A percentile compares a stretch with the other conserved stretches of the same genome.
These are phyloP conservation scores for Zingel zingel DNA, from an alignment of 2,113 vertebrate genomes.

Conservation along the genomic window DNA sequence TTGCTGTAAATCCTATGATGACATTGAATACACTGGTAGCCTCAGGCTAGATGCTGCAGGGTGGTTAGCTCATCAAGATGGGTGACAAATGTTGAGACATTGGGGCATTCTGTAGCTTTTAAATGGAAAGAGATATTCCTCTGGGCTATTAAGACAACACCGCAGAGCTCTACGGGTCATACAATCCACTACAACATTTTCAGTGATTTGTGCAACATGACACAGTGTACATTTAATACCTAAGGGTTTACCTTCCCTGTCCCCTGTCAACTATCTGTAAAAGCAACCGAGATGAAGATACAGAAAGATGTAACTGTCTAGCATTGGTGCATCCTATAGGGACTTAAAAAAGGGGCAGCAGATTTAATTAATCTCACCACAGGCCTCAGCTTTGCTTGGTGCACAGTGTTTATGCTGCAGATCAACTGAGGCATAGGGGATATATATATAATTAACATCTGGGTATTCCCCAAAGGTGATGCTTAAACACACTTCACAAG, in stretches of 20 bases:
- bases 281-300: neutral
- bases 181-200: neutral
- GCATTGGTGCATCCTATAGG: neutral
- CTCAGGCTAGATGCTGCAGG: constrained; percentile 18
- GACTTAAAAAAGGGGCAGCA: neutral
- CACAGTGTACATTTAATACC: neutral
- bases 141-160: neutral
- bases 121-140: constrained; percentile 13
- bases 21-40: neutral
- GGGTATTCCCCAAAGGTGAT: constrained; percentile 49
- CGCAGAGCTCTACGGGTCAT: neutral
- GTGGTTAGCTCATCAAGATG: constrained; percentile 16
- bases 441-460: constrained; percentile 39
- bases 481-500: constrained; percentile 35
- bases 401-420: neutral
- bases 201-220: neutral
- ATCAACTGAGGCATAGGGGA: neutral
- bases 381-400: neutral
- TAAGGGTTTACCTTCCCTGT: neutral
- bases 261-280: neutral
- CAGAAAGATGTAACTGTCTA: neutral
- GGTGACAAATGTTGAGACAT: constrained; percentile 17
- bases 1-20: neutral
- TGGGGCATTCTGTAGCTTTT: neutral
- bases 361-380: neutral